phyloP scores from a whole-genome alignment of 2,888 invertebrate genomes.

The Platynereis dumerilii region DNA sequence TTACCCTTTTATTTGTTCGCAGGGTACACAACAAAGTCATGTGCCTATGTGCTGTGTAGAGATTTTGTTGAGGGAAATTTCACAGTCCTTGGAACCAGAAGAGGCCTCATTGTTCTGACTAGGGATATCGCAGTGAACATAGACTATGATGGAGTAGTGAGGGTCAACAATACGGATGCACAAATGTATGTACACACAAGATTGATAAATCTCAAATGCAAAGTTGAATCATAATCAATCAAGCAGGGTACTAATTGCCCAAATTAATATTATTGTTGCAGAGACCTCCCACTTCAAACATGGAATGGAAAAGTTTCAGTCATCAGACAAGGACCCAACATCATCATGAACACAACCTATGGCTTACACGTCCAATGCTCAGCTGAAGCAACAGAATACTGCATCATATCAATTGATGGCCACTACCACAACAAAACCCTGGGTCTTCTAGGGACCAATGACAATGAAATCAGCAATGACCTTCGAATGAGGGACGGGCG shows the following conservation, averaged over 20 bases:
- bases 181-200: background rate
- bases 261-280: no score
- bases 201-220: background rate
- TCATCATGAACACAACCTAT: background rate
- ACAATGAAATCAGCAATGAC: constrained; percentile 7
- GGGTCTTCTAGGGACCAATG: constrained; percentile 10
- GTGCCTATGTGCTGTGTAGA: constrained; percentile 8
- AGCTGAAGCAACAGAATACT: background rate
- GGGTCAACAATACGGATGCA: background rate
- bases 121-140: constrained; percentile 5
- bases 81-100: background rate
- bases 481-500: constrained; percentile 2
- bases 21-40: background rate
- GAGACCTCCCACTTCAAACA: background rate
- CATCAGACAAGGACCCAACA: background rate
- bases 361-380: background rate
- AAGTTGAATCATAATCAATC: background rate
- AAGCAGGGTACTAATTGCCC: no score
- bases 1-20: background rate
- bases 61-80: constrained; percentile 11
- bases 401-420: background rate
- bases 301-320: background rate
- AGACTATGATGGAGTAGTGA: background rate
- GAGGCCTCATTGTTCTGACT: background rate
- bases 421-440: constrained; percentile 7